Evolutionary conservation across 2,888 invertebrate genomes (phyloP), one percentile per base, ranked within the genome.

Genomic region (Trachelus stipa): DNA sequence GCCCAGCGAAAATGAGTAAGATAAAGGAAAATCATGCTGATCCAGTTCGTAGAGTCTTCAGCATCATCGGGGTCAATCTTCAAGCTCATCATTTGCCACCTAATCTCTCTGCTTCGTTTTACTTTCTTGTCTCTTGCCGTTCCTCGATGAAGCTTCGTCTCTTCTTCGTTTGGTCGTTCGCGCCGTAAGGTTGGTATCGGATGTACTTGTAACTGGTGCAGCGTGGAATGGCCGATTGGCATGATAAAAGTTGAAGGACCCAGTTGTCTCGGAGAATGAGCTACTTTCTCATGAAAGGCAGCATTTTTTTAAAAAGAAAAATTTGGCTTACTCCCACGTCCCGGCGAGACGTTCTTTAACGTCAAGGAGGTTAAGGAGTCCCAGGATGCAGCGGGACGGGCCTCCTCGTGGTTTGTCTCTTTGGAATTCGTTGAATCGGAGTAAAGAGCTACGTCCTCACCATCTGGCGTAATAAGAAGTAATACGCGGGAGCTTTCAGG

Each of bases 401-500:
- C 9, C 40, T 40, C 15, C 40, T 2, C 15, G 15, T 15, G 15
- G 0, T 6, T 2, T 6, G 40, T 9, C 56, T 56, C 23, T 23
- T 56, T 15, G 56, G 9, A 56, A 56, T 23, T 56, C 2, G 23
- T 23, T 56, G 23, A 56, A 56, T 56, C 23, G 23, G 56, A 56
- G 56, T 2, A 23, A 56, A 56, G 56, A 56, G 56, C 56, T 56
- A 56, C 56, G 56, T 56, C 56, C 23, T 23, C 23, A 23, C 23
- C 56, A 56, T 56, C 56, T 56, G 56, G 56, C 23, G 56, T 37
- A 56, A 56, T 23, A 56, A 23, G 56, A 56, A 56, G 56, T 56
- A 56, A 56, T 56, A 56, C 71, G 71, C 71, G 34, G 30, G 30
- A 74, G 83, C 86, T 86, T 83, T 85, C 80, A 85, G 78, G 81